Evolutionary conservation across 2,888 invertebrate genomes (phyloP), one percentile per base, ranked within the genome.

Genomic region (Drosophila flavopinicola): DNA sequence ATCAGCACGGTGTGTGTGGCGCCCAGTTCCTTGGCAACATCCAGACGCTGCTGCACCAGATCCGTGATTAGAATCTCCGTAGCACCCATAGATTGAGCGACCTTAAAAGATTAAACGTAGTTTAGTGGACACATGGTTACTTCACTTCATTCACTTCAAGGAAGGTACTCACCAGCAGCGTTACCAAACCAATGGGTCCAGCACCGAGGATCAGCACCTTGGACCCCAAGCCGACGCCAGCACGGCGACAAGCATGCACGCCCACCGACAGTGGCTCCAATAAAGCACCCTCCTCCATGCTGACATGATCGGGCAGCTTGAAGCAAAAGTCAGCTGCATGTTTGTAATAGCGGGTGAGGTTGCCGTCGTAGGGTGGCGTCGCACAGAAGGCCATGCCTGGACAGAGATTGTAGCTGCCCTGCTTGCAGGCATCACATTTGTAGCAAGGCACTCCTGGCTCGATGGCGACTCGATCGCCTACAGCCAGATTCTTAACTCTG

Each of bases 391-490:
- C 88, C 91, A 99, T 95, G 52, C 96, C 96, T 0, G 93, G 93
- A 78, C 99, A 99, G 37, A 99, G 93, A 92, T 99, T 97, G 92
- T 99, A 99, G 60, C 94, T 93, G 33, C 99, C 99, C 0, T 58
- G 78, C 54, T 97, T 97, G 92, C 99, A 99, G 90, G 94, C 95
- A 37, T 93, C 92, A 90, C 99, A 99, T 49, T 91, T 91, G 52
- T 97, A 93, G 88, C 99, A 99, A 1, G 96, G 94, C 58, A 97
- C 95, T 6, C 98, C 98, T 0, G 99, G 99, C 91, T 99, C 98
- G 74, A 99, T 95, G 1, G 98, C 98, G 3, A 99, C 98, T 71
- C 98, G 93, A 92, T 98, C 98, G 1, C 98, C 98, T 87, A 93
- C 92, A 91, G 94, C 92, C 6, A 96, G 90, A 89, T 93, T 91